These are phyloP conservation scores for Xerus inauris DNA, from an alignment of 2,113 vertebrate genomes.

Conservation along the genomic window DNA sequence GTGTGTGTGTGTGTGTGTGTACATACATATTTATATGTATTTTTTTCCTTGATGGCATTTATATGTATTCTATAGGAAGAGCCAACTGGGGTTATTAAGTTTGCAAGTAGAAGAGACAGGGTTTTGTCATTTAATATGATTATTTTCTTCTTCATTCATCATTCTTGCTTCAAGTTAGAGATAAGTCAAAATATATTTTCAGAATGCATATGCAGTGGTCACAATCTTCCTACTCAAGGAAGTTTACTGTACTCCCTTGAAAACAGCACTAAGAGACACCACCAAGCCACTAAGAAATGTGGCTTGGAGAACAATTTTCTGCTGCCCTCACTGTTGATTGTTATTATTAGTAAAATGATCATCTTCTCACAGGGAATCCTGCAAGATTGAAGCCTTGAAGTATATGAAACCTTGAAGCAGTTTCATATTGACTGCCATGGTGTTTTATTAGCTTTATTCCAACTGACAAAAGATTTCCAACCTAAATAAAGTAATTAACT, in stretches of 20 bases:
- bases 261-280: neutral
- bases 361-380: neutral
- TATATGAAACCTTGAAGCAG: too few relatives aligned
- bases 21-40: too few relatives aligned
- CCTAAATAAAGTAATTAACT: slow-evolving; percentile 25
- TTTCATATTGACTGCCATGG: neutral
- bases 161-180: neutral
- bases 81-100: neutral
- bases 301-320: neutral
- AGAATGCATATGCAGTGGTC: neutral
- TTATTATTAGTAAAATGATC: neutral
- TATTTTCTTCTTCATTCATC: neutral
- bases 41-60: neutral
- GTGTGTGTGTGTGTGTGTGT: too few relatives aligned
- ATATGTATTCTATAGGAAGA: neutral
- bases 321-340: neutral
- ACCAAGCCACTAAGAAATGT: neutral
- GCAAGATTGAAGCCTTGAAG: too few relatives aligned
- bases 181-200: neutral
- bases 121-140: neutral
- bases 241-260: neutral
- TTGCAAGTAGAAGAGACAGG: neutral
- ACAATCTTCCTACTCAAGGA: neutral
- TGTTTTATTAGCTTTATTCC: slow-evolving; percentile 6
- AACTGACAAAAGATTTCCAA: neutral